phyloP scores from a whole-genome alignment of 1,140 invertebrate species.

The Formica exsecta region DNA sequence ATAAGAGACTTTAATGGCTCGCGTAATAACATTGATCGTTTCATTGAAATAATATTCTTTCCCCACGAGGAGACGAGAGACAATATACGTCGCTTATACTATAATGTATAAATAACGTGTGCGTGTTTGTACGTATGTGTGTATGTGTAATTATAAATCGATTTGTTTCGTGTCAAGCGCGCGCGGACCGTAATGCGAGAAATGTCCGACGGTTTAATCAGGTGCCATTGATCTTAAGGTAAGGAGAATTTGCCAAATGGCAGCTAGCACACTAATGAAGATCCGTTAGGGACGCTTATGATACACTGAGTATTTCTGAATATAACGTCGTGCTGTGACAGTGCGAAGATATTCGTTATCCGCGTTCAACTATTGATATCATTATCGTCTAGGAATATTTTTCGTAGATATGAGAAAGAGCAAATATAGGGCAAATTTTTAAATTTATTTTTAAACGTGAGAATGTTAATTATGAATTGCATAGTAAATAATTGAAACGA shows the following conservation, averaged over 20 bases:
- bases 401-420: not conserved
- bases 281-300: slow-evolving; percentile 52
- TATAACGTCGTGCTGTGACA: slow-evolving; percentile 39
- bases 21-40: slow-evolving; percentile 35
- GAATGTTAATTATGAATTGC: slow-evolving; percentile 14
- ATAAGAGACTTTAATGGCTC: slow-evolving; percentile 4
- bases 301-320: slow-evolving; percentile 19
- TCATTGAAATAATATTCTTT: not conserved
- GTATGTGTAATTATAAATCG: slow-evolving; percentile 39
- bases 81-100: slow-evolving; percentile 32
- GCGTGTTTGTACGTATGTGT: slow-evolving; percentile 33
- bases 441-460: slow-evolving; percentile 27
- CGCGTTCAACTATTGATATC: slow-evolving; percentile 52
- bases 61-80: not conserved
- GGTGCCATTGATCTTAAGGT: slow-evolving; percentile 69
- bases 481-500: not conserved
- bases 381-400: slow-evolving; percentile 19
- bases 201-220: slow-evolving; percentile 56
- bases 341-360: slow-evolving; percentile 55
- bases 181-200: slow-evolving; percentile 31
- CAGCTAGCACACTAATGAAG: slow-evolving; percentile 70
- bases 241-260: slow-evolving; percentile 60
- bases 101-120: slow-evolving; percentile 53
- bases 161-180: slow-evolving; percentile 45
- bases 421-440: not conserved